Evolutionary conservation across 2,113 vertebrate genomes (phyloP), one percentile per base, ranked within the genome.

Genomic region (Dolichallabes microphthalmus): DNA sequence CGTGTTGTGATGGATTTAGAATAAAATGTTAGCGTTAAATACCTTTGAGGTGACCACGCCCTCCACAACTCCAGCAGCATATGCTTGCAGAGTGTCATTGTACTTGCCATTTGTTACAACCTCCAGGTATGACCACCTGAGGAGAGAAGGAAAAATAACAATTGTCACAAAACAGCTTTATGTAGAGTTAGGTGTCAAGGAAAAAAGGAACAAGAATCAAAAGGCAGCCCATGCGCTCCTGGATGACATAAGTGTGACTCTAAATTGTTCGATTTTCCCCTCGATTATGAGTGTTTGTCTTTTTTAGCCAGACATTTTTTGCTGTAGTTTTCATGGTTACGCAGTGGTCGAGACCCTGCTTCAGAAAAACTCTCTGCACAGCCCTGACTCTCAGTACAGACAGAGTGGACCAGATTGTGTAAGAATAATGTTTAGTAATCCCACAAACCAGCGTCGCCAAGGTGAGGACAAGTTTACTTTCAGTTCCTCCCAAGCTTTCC

Each of bases 51-150:
- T 96, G 83, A 96, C 93, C 0, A 94, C 90, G 1, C 96, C 97
- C 92, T 99, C 98, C 71, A 95, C 96, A 35, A 96, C 91, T 0
- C 98, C 98, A 0, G 98, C 97, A 0, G 96, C 96, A 0, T 99
- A 99, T 2, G 97, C 97, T 91, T 99, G 98, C 53, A 98, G 86
- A 32, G 94, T 97, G 92, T 99, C 96, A 39, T 95, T 96, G 91
- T 95, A 97, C 25, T 12, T 82, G 25, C 88, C 90, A 22, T 89
- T 96, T 13, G 95, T 98, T 22, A 91, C 88, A 88, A 98, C 87
- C 87, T 98, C 96, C 91, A 99, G 92, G 87, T 95, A 95, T 4
- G 96, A 94, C 98, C 98, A 99, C 19, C 98, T 98, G 88, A 85
- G 68, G 14, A 50, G 9, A 71, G 30, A 4, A 39, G 20, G 20